Conservation (phyloP, 1,140 invertebrate species). For the Papilio helenus region DNA sequence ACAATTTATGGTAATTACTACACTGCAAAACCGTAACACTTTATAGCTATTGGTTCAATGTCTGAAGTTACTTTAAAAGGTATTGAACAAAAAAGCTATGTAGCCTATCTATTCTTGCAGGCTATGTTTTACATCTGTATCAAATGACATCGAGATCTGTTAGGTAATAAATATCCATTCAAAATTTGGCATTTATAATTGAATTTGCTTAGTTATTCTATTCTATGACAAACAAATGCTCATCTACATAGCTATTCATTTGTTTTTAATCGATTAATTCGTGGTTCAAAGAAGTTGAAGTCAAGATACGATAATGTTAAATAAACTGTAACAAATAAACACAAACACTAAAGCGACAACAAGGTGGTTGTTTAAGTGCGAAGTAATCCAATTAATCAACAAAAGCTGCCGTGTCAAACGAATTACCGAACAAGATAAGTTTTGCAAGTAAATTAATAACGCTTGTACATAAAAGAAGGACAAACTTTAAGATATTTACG, state of each 20-base stretch:
- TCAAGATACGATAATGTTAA: background rate
- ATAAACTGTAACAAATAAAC: background rate
- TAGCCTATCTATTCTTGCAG: no score
- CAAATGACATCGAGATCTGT: no score
- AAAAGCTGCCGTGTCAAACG: conserved; percentile 19
- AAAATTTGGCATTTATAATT: no score
- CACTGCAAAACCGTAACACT: background rate
- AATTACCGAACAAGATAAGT: conserved; percentile 29
- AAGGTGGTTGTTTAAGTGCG: conserved; percentile 13
- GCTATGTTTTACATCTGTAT: no score
- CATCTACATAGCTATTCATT: background rate
- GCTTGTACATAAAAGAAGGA: background rate
- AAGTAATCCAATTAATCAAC: conserved; percentile 22
- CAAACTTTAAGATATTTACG: background rate
- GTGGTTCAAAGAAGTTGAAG: background rate
- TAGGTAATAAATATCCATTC: no score
- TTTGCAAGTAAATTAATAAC: conserved; percentile 24
- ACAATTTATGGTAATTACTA: background rate
- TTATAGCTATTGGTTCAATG: background rate
- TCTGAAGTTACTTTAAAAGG: background rate
- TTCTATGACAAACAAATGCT: no score
- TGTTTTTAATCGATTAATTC: background rate
- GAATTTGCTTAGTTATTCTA: no score
- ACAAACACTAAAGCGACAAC: background rate
- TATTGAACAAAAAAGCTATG: background rate